Conservation (phyloP, 2,113 vertebrate species). For the Chamaetylas fuelleborni region DNA sequence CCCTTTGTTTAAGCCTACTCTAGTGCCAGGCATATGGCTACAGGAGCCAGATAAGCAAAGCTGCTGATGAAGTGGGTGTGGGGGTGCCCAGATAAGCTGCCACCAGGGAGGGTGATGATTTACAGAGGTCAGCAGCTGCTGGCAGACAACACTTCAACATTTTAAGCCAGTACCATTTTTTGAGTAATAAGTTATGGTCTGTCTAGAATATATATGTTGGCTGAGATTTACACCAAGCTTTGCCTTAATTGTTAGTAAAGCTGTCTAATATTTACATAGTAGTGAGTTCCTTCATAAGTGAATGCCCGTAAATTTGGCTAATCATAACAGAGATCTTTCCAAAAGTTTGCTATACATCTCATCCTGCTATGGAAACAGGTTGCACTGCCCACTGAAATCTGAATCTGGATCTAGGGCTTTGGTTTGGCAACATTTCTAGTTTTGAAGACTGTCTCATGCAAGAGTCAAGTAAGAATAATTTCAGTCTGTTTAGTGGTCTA, state of each 20-base stretch:
- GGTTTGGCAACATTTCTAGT: conserved; percentile 10
- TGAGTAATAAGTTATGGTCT: neutral
- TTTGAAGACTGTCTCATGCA: conserved; percentile 47
- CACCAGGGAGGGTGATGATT: neutral
- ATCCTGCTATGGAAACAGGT: neutral
- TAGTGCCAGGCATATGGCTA: neutral
- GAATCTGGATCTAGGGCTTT: neutral
- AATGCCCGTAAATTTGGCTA: neutral
- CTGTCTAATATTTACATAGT: neutral
- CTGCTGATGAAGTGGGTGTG: neutral
- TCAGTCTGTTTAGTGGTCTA: conserved; percentile 50
- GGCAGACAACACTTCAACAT: neutral
- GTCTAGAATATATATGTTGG: neutral
- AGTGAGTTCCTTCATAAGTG: neutral
- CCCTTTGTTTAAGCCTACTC: neutral
- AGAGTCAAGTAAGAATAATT: conserved; percentile 53
- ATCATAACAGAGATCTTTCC: neutral
- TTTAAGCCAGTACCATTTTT: neutral
- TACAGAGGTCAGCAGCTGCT: neutral
- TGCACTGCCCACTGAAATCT: conserved; percentile 5
- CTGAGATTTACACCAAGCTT: neutral
- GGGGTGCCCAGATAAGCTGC: neutral
- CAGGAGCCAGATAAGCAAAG: neutral
- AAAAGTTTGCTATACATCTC: neutral
- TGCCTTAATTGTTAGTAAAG: neutral